Percentiles rank a stretch among this genome's conserved stretches.
Conservation (phyloP, 2,888 invertebrate species). For the Dryomyza anilis region DNA sequence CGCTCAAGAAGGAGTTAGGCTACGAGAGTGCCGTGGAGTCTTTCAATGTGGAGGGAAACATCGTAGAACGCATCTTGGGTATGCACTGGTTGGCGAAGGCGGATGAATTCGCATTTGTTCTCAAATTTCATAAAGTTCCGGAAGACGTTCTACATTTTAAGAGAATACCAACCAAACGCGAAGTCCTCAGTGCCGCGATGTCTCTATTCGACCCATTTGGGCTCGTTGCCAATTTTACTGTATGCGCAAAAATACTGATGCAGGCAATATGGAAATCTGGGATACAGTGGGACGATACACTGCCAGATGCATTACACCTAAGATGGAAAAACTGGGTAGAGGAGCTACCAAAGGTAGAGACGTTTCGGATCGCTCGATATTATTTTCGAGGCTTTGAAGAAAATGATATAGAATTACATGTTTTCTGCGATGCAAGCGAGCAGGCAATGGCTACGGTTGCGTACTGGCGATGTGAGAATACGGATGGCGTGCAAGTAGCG, state of each 20-base stretch:
- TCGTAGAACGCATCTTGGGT: too few species aligned
- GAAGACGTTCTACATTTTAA: too few species aligned
- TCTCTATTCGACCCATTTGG: slow-evolving; percentile 27
- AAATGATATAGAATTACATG: slow-evolving; percentile 12
- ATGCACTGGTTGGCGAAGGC: too few species aligned
- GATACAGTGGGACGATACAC: slow-evolving; percentile 20
- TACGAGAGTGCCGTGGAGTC: too few species aligned
- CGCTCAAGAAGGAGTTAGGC: too few species aligned
- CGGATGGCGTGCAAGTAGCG: neutral
- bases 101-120: too few species aligned
- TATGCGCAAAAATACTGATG: slow-evolving; percentile 25
- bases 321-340: slow-evolving; percentile 29
- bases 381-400: slow-evolving; percentile 1
- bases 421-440: slow-evolving; percentile 28
- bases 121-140: too few species aligned
- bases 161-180: too few species aligned
- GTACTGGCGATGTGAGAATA: slow-evolving; percentile 11
- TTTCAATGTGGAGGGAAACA: too few species aligned
- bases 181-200: too few species aligned
- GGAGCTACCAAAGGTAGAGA: slow-evolving; percentile 16
- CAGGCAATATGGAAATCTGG: slow-evolving; percentile 27
- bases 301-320: slow-evolving; percentile 12
- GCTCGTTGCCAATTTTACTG: slow-evolving; percentile 18
- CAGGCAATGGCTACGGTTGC: slow-evolving; percentile 19
- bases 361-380: slow-evolving; percentile 8